Conservation (phyloP, 2,888 invertebrate species). For the Himalopsyche tibetana region DNA sequence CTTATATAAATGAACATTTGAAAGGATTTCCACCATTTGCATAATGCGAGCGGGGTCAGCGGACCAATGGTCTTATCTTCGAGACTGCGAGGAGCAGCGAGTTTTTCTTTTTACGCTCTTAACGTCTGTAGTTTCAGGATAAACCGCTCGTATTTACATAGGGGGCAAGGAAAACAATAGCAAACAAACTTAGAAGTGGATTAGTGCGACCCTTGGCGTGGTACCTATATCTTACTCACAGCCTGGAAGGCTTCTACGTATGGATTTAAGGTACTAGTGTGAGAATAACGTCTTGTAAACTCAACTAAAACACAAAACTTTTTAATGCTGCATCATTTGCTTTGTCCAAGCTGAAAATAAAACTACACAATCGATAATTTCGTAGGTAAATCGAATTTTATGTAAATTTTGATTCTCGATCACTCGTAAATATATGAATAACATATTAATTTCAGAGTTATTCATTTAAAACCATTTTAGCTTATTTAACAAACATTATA, state of each 20-base stretch:
- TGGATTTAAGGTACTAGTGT: not conserved
- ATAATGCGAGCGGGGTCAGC: conserved; percentile 64
- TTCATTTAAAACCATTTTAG: too few species aligned
- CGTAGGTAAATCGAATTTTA: too few species aligned
- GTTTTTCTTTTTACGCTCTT: conserved; percentile 64
- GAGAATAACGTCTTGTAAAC: not conserved
- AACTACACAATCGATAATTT: too few species aligned
- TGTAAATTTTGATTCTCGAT: too few species aligned
- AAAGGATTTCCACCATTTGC: conserved; percentile 64
- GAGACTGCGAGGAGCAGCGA: conserved; percentile 59
- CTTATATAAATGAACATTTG: conserved; percentile 64
- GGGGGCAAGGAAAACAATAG: conserved; percentile 64
- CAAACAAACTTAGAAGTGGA: conserved; percentile 64
- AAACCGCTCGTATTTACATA: conserved; percentile 64
- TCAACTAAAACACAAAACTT: too few species aligned
- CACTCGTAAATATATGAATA: too few species aligned
- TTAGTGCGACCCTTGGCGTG: conserved; percentile 47
- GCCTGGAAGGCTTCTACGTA: conserved; percentile 36
- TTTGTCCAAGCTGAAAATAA: too few species aligned
- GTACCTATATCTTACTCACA: conserved; percentile 19
- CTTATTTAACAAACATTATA: too few species aligned
- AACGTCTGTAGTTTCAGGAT: conserved; percentile 64
- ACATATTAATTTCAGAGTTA: too few species aligned
- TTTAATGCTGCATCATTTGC: too few species aligned
- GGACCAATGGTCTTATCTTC: conserved; percentile 63